Evolutionary conservation across 2,888 invertebrate genomes (phyloP), one percentile per base, ranked within the genome.

Genomic region (Megamerina dolium): DNA sequence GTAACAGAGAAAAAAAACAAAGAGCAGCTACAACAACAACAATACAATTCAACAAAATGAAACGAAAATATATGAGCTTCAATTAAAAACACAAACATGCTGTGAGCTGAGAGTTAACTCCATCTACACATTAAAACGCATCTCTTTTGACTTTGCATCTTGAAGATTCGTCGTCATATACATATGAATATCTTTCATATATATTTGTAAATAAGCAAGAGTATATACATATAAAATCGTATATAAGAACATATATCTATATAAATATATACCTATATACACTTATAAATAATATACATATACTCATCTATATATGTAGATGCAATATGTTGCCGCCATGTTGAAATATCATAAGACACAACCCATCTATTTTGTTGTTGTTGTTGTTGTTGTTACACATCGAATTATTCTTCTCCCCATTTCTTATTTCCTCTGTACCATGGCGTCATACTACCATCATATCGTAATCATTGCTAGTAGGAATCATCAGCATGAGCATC

Each of bases 21-120:
- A n/a, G n/a, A n/a, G n/a, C n/a, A n/a, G n/a, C n/a, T n/a, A n/a
- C n/a, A n/a, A n/a, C n/a, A n/a, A n/a, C n/a, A n/a, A n/a, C n/a
- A n/a, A n/a, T n/a, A n/a, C n/a, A n/a, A n/a, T n/a, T n/a, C n/a
- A n/a, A n/a, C 31, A 44, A 39, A 48, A 49, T 41, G 48, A 39
- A 46, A 48, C 49, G 54, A 55, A 59, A 48, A 61, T 61, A 60
- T 59, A 66, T 58, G 58, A 55, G 61, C 56, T 54, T 51, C 59
- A 61, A 64, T 64, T 63, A 66, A 63, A 63, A 58, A 59, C 58
- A 54, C 17, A 43, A 43, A 34, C 37, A 38, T 43, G 43, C 29
- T 38, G 32, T 37, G 26, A 20, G 29, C 16, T 20, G 16, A 30
- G 21, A 16, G 16, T n/a, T n/a, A n/a, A n/a, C n/a, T n/a, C n/a